Base-by-base conservation (phyloP, 2,888 invertebrate genomes). In the Campopleginae sp. region DNA sequence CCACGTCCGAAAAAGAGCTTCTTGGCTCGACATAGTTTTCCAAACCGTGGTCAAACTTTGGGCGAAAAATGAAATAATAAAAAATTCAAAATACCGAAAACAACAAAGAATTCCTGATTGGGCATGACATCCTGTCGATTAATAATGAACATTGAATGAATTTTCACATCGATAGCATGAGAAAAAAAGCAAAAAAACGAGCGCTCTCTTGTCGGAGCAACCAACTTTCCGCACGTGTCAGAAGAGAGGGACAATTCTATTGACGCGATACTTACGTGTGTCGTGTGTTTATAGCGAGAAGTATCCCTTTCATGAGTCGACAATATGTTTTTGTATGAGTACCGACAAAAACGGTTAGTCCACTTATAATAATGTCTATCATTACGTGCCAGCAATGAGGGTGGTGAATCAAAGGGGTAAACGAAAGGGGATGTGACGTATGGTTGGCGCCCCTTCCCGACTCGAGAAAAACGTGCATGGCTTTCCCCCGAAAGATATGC, bases 371-470 rank as follows among this genome's bases (percentile, higher is more conserved):
- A 65, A 76, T 79, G 76, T 66, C 71, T 71, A 75, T 80, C 61
- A 80, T 85, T 76, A 80, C 66, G 66, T 65, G 51, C 46, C 44
- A 46, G 66, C 79, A 66, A 74, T 66, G 66, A 31, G 42, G 48
- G 65, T 38, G 71, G 82, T 66, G 27, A 79, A 51, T 85, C 79
- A 82, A 82, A 79, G 79, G 76, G n/a, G 65, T 75, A 84, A 70
- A 70, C 75, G 46, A 74, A 68, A 68, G 48, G 46, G 68, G 42
- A 74, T 19, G 19, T 19, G 19, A 44, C n/a, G 46, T 66, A 51
- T 44, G 65, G 77, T 23, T 42, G 33, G 46, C 63, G 63, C 23
- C 71, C 51, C 58, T 79, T 33, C 54, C 46, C 75, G 19, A 46
- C 44, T 42, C 66, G 66, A 81, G 51, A 78, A 79, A 38, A 31